Percentiles rank a stretch among this genome's conserved stretches.
These are phyloP conservation scores for Semotilus atromaculatus DNA, from an alignment of 2,797 vertebrate species.

Conservation along the genomic window DNA sequence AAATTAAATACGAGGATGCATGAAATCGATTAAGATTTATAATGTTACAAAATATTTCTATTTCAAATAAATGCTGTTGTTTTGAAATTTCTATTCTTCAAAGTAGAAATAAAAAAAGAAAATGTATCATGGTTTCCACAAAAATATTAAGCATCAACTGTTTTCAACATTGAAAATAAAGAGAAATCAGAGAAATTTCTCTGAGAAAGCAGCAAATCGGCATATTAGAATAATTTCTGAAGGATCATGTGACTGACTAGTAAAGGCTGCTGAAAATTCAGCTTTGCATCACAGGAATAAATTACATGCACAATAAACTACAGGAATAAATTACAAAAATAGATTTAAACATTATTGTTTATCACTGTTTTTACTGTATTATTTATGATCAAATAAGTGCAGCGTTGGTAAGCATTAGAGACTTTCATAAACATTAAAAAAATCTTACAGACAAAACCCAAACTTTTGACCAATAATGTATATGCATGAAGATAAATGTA, in stretches of 20 bases:
- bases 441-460: no score
- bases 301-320: neutral
- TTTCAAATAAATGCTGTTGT: neutral
- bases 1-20: neutral
- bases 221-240: neutral
- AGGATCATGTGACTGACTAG: neutral
- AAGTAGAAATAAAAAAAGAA: neutral
- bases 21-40: neutral
- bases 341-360: no score
- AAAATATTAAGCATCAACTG: neutral
- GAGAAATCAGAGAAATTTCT: no score
- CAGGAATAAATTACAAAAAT: neutral
- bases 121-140: neutral
- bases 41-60: neutral
- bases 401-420: neutral
- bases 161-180: neutral
- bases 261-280: neutral
- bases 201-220: neutral
- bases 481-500: neutral
- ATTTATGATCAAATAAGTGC: neutral
- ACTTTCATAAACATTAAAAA: neutral
- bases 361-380: neutral
- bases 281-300: neutral
- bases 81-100: neutral
- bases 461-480: neutral